These are phyloP conservation scores for Brachionus plicatilis DNA, from an alignment of 1,140 invertebrate genomes.

Conservation along the genomic window DNA sequence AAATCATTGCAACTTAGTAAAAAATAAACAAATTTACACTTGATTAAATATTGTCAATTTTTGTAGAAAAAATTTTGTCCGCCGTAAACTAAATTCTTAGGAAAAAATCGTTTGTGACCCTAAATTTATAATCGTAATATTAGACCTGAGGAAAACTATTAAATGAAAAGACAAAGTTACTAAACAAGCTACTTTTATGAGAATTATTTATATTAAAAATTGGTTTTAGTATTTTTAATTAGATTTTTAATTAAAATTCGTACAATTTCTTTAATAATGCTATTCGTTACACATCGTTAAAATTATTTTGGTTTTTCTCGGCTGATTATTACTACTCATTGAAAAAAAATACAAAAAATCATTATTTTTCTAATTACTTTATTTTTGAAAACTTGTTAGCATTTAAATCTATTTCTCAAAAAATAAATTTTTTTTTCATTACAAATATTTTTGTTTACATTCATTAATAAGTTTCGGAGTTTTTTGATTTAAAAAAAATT, in stretches of 20 bases:
- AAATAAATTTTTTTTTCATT: not conserved
- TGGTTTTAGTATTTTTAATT: not conserved
- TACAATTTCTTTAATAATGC: not conserved
- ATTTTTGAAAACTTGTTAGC: not conserved
- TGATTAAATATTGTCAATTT: not conserved
- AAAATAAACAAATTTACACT: not conserved
- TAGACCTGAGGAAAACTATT: not conserved
- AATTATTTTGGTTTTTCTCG: not conserved
- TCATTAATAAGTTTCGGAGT: too few species aligned
- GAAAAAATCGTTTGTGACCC: not conserved
- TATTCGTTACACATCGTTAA: conserved; percentile 1
- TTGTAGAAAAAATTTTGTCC: not conserved
- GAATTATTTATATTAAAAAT: not conserved
- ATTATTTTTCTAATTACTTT: not conserved
- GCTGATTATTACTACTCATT: not conserved
- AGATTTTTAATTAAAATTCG: not conserved
- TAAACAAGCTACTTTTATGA: not conserved
- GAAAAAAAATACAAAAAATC: not conserved
- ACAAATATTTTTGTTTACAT: too few species aligned
- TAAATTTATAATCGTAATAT: not conserved
- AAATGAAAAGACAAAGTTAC: not conserved
- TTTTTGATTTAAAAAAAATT: too few species aligned
- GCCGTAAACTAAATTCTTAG: not conserved
- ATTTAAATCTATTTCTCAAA: not conserved
- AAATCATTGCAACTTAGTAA: not conserved